Evolutionary conservation across 1,140 invertebrate genomes (phyloP), one percentile per base, ranked within the genome.

Genomic region (Mya arenaria): DNA sequence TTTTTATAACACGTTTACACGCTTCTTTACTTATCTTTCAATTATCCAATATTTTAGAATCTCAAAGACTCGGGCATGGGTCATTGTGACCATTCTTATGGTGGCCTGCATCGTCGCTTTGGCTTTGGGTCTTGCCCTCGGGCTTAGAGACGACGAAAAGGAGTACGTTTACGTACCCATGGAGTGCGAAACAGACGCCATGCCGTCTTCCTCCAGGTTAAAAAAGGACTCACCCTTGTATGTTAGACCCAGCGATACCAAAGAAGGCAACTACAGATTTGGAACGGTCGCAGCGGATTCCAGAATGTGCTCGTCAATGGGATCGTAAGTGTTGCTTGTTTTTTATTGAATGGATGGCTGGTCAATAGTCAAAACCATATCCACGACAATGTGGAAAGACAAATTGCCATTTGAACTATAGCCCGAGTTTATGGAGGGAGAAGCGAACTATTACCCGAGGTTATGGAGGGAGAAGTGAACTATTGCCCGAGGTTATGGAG

Each of bases 301-400:
- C 28, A 34, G 32, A 1, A 58, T 60, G 5, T 80, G 77, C 28
- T 68, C 65, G 0, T 30, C 10, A 6, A 44, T 60, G 56, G 77
- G 77, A 60, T 60, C 65, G 77, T 80, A 48, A 69, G 77, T 60
- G n/a, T n/a, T n/a, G n/a, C n/a, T n/a, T n/a, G n/a, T 17, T 66
- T 17, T 34, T 66, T 8, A 6, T 37, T n/a, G 28, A 1, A 15
- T 17, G 1, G 63, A 10, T 15, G 13, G 25, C n/a, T 13, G 13
- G 15, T 17, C 13, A 25, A 2, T 15, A 30, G 17, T 66, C 39
- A 19, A 30, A 34, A 19, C 34, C 34, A 66, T 36, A 30, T 8
- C 1, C 1, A 1, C 34, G 19, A 66, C 15, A 0, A 19, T 34
- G 19, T 30, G 19, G 17, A 30, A 17, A 34, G 34, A 66, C 30